phyloP scores from a whole-genome alignment of 2,888 invertebrate species.

The Brenthis hecate region DNA sequence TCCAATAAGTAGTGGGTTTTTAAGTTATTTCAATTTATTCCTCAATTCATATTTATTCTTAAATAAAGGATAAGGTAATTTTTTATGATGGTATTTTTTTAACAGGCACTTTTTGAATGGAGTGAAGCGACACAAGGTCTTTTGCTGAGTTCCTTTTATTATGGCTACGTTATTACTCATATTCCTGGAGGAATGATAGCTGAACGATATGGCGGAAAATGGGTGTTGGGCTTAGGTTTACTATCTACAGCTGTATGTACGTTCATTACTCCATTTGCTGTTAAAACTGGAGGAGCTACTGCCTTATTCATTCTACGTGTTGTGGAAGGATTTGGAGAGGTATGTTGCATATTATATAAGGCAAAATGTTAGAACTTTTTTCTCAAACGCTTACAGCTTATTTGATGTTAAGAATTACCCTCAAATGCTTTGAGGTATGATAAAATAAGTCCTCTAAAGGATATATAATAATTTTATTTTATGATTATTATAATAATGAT shows the following conservation, averaged over 20 bases:
- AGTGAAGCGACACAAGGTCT: slow-evolving; percentile 87
- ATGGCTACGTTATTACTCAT: slow-evolving; percentile 92
- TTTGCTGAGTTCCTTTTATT: slow-evolving; percentile 91
- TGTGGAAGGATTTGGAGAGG: slow-evolving; percentile 85
- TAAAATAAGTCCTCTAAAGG: background rate
- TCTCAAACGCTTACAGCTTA: too few relatives aligned
- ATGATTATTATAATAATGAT: too few relatives aligned
- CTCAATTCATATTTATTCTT: too few relatives aligned
- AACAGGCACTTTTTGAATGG: slow-evolving; percentile 82
- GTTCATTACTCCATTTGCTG: slow-evolving; percentile 88
- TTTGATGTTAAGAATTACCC: too few relatives aligned
- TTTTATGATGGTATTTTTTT: slow-evolving; percentile 6
- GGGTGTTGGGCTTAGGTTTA: slow-evolving; percentile 90
- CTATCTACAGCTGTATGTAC: slow-evolving; percentile 91
- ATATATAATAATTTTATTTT: too few relatives aligned
- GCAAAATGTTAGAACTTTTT: background rate
- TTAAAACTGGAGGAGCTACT: slow-evolving; percentile 79
- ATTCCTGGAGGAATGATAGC: slow-evolving; percentile 92
- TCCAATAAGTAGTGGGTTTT: too few relatives aligned
- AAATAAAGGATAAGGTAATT: background rate
- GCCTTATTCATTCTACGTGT: slow-evolving; percentile 82
- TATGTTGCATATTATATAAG: slow-evolving; percentile 45
- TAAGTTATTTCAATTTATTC: too few relatives aligned
- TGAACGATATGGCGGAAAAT: slow-evolving; percentile 92
- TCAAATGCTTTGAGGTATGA: background rate